These are phyloP conservation scores for Scalopus aquaticus DNA, from an alignment of 2,113 vertebrate genomes.

Conservation along the genomic window DNA sequence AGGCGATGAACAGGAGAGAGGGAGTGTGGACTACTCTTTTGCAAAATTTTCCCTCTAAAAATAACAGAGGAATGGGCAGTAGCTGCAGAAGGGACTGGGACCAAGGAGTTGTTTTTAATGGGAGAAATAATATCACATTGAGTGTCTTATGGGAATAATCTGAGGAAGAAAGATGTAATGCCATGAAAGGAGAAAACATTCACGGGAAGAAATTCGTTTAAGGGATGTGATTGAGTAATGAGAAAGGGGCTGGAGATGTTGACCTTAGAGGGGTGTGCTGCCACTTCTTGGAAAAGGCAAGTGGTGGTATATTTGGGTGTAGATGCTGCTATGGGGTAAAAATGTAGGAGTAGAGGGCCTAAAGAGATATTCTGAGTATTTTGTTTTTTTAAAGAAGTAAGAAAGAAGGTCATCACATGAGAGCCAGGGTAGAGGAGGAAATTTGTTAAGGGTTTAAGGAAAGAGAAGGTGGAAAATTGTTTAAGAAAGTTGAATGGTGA, in stretches of 20 bases:
- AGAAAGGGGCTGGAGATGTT: not conserved
- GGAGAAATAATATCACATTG: not conserved
- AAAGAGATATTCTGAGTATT: not conserved
- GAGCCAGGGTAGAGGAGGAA: not conserved
- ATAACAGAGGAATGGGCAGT: not conserved
- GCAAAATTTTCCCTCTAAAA: not conserved
- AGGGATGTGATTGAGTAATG: not conserved
- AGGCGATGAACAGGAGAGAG: not conserved
- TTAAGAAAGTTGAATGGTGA: not conserved
- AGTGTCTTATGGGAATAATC: not conserved
- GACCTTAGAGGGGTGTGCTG: not conserved
- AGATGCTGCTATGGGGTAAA: not conserved
- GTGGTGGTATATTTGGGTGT: not conserved
- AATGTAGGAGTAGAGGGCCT: not conserved
- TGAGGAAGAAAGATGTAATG: not conserved
- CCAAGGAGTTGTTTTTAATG: not conserved
- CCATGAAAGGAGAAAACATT: not conserved
- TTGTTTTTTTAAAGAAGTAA: not conserved
- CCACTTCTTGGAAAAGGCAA: not conserved
- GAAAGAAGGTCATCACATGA: not conserved
- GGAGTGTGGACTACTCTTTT: not conserved
- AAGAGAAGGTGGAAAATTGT: not conserved
- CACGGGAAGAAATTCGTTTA: not conserved
- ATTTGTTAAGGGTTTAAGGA: not conserved
- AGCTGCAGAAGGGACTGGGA: not conserved